Percentiles rank a stretch among this genome's conserved stretches.
Evolutionary conservation across 2,888 invertebrate species (phyloP).

Genomic region (Melitaea athalia): DNA sequence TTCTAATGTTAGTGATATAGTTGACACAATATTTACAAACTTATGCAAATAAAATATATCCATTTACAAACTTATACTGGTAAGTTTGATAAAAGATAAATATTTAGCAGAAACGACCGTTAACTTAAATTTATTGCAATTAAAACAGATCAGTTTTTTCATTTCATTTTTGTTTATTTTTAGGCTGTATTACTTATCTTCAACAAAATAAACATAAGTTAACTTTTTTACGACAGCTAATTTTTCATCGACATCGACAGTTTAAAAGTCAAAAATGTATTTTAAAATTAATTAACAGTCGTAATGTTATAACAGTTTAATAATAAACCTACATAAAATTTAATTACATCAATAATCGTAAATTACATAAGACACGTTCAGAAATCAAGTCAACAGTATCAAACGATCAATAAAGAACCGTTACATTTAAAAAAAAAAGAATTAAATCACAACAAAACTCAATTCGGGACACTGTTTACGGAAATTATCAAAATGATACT

Average conservation of each 20-base stretch:
- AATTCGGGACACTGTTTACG: slow-evolving; percentile 11
- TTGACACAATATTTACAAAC: no score
- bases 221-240: background rate
- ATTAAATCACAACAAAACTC: slow-evolving; percentile 17
- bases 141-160: no score
- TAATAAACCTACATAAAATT: background rate
- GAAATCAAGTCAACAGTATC: slow-evolving; percentile 1
- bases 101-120: no score
- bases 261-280: slow-evolving; percentile 2
- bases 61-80: no score
- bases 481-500: slow-evolving; percentile 5
- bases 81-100: no score
- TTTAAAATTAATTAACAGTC: background rate
- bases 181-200: no score
- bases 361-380: slow-evolving; percentile 1
- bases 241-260: background rate
- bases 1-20: no score
- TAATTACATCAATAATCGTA: background rate
- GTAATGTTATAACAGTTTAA: background rate
- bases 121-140: no score
- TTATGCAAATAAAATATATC: no score
- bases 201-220: no score
- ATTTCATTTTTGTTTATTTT: no score
- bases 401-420: slow-evolving; percentile 6
- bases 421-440: slow-evolving; percentile 2